These are phyloP conservation scores for Crax fasciolata DNA, from an alignment of 2,797 vertebrate species.

Conservation along the genomic window DNA sequence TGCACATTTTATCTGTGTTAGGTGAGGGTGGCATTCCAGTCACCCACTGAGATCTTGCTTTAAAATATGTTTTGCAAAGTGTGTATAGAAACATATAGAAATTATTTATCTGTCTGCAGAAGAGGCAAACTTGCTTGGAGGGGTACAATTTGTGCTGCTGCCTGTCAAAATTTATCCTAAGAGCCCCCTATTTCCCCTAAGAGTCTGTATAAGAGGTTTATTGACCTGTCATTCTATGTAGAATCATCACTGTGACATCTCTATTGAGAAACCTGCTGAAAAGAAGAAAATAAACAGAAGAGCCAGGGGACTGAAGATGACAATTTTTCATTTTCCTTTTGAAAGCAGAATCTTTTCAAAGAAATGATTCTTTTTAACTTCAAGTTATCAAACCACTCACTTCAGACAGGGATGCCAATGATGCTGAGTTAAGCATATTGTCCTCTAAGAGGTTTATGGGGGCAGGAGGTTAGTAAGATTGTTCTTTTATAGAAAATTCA, in stretches of 20 bases:
- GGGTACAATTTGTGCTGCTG: neutral
- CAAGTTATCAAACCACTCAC: accelerated
- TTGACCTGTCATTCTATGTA: neutral
- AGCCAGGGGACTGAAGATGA: neutral
- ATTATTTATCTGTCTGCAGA: neutral
- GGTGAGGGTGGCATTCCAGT: neutral
- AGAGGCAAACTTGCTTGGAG: neutral
- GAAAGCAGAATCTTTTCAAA: neutral
- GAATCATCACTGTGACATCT: neutral
- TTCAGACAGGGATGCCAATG: neutral
- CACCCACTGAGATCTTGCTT: neutral
- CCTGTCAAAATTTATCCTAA: neutral
- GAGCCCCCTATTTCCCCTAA: neutral
- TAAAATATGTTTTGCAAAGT: neutral
- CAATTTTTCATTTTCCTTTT: neutral
- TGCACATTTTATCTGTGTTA: neutral
- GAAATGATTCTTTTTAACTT: neutral
- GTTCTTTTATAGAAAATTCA: neutral
- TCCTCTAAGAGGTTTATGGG: neutral
- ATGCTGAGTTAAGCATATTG: neutral
- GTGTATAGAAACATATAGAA: neutral
- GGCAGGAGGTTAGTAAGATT: neutral
- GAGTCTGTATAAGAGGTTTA: neutral
- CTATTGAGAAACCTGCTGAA: neutral
- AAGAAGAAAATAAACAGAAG: neutral